Conservation (phyloP, 2,113 vertebrate genomes). For the Pomatorhinus ruficollis region DNA sequence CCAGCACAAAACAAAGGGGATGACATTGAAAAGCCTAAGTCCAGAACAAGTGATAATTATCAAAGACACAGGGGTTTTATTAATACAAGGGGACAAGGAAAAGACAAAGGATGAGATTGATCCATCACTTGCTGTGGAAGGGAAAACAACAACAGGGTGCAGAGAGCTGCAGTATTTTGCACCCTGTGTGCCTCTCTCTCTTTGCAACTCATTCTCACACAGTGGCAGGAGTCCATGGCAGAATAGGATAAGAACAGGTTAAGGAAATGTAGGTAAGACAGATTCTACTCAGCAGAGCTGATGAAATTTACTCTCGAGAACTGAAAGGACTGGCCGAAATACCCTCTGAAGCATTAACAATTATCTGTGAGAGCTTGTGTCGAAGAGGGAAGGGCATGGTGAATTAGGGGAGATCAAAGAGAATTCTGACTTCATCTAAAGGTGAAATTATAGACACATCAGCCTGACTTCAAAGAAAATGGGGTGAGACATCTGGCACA, state of each 20-base stretch:
- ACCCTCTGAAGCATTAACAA: conserved; percentile 18
- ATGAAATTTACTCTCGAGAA: not conserved
- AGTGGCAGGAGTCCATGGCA: not conserved
- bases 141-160: not conserved
- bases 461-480: not conserved
- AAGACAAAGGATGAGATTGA: not conserved
- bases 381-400: not conserved
- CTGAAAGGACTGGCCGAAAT: not conserved
- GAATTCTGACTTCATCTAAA: not conserved
- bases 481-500: not conserved
- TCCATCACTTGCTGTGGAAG: not conserved
- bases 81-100: not conserved
- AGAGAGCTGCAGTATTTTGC: not conserved
- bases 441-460: not conserved
- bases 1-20: not conserved
- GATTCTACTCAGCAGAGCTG: not conserved
- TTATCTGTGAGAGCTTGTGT: not conserved
- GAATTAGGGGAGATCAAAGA: not conserved
- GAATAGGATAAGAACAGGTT: not conserved
- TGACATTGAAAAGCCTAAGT: not conserved
- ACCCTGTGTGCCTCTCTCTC: not conserved
- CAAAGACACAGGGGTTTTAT: not conserved
- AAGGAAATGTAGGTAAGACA: not conserved
- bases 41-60: not conserved
- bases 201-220: not conserved